These are phyloP conservation scores for Rhamnusium bicolor DNA, from an alignment of 2,888 invertebrate genomes.

Conservation along the genomic window DNA sequence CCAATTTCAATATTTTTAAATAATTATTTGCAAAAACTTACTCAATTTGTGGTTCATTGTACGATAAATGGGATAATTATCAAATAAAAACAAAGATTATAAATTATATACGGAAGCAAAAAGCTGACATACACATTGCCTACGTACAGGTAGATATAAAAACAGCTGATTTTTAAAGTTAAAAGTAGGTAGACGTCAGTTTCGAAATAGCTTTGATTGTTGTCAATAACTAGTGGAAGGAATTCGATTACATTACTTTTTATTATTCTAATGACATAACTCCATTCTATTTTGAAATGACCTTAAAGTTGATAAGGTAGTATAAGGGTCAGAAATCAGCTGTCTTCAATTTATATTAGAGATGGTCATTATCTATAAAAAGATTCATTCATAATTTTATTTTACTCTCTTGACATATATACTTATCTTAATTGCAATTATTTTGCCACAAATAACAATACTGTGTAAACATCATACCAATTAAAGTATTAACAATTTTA, in stretches of 20 bases:
- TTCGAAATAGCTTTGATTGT: conserved; percentile 28
- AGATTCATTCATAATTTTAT: conserved; percentile 54
- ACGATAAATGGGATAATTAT: conserved; percentile 41
- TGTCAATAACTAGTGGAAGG: conserved; percentile 20
- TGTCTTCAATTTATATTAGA: conserved; percentile 52
- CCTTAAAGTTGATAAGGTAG: conserved; percentile 32
- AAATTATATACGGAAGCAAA: conserved; percentile 47
- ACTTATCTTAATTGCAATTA: conserved; percentile 37
- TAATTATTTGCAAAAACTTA: conserved; percentile 29
- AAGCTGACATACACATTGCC: conserved; percentile 42
- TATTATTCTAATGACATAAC: conserved; percentile 35
- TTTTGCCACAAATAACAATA: conserved; percentile 32
- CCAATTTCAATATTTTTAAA: conserved; percentile 30
- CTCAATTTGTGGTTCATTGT: conserved; percentile 36
- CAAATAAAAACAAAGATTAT: conserved; percentile 48
- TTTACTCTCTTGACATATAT: conserved; percentile 31
- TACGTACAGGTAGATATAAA: conserved; percentile 28
- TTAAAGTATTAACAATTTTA: conserved; percentile 15
- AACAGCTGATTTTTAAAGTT: conserved; percentile 35
- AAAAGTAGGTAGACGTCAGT: conserved; percentile 32
- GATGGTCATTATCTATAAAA: conserved; percentile 47
- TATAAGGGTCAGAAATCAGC: conserved; percentile 56
- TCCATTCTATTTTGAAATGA: conserved; percentile 16
- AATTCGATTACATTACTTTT: conserved; percentile 24
- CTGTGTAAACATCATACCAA: conserved; percentile 20